These are phyloP conservation scores for Habroteleia sp. DNA, from an alignment of 2,888 invertebrate species.

Conservation along the genomic window DNA sequence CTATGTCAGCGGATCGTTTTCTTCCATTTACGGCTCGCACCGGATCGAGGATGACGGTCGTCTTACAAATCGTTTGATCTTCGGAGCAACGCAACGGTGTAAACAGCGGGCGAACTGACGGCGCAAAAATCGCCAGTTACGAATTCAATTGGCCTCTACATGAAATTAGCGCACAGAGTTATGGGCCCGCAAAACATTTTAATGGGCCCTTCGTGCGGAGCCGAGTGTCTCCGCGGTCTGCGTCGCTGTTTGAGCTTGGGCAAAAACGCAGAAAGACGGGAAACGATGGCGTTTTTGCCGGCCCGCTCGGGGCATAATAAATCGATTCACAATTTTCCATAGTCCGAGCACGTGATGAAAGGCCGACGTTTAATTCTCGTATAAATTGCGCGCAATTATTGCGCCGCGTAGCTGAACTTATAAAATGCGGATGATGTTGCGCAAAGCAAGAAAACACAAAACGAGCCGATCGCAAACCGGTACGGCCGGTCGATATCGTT, in stretches of 20 bases:
- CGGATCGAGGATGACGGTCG: slow-evolving; percentile 31
- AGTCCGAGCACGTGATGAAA: slow-evolving; percentile 54
- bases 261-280: slow-evolving; percentile 45
- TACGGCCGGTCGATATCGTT: slow-evolving; percentile 70
- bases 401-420: slow-evolving; percentile 33
- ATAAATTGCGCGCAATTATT: slow-evolving; percentile 53
- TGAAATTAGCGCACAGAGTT: too few relatives aligned
- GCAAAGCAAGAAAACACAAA: slow-evolving; percentile 54
- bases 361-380: slow-evolving; percentile 49
- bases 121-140: background rate
- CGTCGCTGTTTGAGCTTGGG: background rate
- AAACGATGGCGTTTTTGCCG: slow-evolving; percentile 35
- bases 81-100: too few relatives aligned
- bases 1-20: slow-evolving; percentile 48
- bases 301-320: slow-evolving; percentile 37
- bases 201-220: background rate
- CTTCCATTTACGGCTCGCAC: slow-evolving; percentile 31
- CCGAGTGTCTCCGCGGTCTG: slow-evolving; percentile 6
- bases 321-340: slow-evolving; percentile 58
- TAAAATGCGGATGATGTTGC: slow-evolving; percentile 44
- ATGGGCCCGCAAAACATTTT: too few relatives aligned
- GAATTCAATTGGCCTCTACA: slow-evolving; percentile 2
- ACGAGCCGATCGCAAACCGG: slow-evolving; percentile 67
- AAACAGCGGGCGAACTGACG: too few relatives aligned
- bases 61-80: slow-evolving; percentile 38